phyloP scores from a whole-genome alignment of 1,140 invertebrate genomes.

The Atta texana region DNA sequence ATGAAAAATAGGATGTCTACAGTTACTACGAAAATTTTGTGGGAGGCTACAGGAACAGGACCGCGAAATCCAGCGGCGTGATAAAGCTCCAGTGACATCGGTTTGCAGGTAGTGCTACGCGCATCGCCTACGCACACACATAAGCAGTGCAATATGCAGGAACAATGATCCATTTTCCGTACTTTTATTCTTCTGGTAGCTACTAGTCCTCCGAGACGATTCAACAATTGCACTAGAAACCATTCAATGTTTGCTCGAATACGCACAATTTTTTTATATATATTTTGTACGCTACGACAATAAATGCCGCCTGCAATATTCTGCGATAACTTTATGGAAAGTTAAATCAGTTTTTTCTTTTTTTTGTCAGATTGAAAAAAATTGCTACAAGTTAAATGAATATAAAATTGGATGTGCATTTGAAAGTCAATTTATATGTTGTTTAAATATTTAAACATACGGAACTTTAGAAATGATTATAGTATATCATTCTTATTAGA shows the following conservation, averaged over 20 bases:
- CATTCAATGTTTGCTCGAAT: background rate
- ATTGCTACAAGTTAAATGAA: background rate
- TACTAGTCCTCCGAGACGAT: slow-evolving; percentile 81
- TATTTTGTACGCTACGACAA: background rate
- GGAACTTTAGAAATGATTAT: background rate
- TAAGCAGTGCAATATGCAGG: slow-evolving; percentile 85
- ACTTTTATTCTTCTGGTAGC: slow-evolving; percentile 83
- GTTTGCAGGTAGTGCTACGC: slow-evolving; percentile 79
- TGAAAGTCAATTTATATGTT: background rate
- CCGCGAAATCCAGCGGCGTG: slow-evolving; percentile 85
- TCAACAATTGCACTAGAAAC: slow-evolving; percentile 81
- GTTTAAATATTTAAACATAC: background rate
- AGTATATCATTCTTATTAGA: background rate
- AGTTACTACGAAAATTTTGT: slow-evolving; percentile 21
- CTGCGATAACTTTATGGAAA: background rate
- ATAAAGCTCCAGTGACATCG: slow-evolving; percentile 82
- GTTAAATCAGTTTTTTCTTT: background rate
- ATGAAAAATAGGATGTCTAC: slow-evolving; percentile 60
- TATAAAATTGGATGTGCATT: background rate
- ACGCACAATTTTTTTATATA: background rate
- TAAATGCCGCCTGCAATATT: background rate
- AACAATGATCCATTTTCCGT: slow-evolving; percentile 83
- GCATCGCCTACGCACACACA: slow-evolving; percentile 81
- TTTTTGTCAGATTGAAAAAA: background rate
- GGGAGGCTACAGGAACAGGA: slow-evolving; percentile 77